These are phyloP conservation scores for Periophthalmodon schlosseri DNA, from an alignment of 2,113 vertebrate species.

Conservation along the genomic window DNA sequence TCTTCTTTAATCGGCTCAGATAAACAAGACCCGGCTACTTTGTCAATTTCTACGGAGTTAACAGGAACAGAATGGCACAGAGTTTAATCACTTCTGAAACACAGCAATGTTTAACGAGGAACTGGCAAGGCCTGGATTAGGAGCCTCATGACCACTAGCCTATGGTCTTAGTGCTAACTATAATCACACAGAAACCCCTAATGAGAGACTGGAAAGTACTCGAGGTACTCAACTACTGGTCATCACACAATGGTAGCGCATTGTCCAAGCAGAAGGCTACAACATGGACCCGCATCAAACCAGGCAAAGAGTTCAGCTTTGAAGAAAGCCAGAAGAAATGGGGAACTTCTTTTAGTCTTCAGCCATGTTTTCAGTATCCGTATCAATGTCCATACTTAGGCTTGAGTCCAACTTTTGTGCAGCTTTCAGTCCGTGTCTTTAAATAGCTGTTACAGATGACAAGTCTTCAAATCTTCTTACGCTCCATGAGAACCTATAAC, in stretches of 20 bases:
- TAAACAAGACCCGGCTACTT: slow-evolving; percentile 99
- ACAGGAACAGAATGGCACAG: slow-evolving; percentile 99
- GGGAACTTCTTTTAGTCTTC: slow-evolving; percentile 57
- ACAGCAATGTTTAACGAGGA: slow-evolving; percentile 96
- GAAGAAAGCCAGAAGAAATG: slow-evolving; percentile 23
- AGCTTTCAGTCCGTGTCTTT: slow-evolving; percentile 61
- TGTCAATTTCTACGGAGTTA: slow-evolving; percentile 99
- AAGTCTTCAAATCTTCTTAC: slow-evolving; percentile 68
- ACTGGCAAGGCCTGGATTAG: slow-evolving; percentile 91
- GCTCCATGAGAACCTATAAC: slow-evolving; percentile 73
- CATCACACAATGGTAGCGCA: slow-evolving; percentile 41
- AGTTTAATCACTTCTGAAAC: slow-evolving; percentile 99
- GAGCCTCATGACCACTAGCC: slow-evolving; percentile 83
- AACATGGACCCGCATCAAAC: slow-evolving; percentile 74
- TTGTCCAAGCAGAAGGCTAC: slow-evolving; percentile 59
- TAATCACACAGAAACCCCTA: slow-evolving; percentile 65
- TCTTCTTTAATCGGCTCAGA: slow-evolving; percentile 97
- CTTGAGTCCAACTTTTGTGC: slow-evolving; percentile 71
- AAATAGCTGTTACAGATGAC: slow-evolving; percentile 47
- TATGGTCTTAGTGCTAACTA: slow-evolving; percentile 75
- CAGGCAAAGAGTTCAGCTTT: slow-evolving; percentile 62
- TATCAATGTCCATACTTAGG: slow-evolving; percentile 61
- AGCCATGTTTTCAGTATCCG: slow-evolving; percentile 60
- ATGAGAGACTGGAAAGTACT: slow-evolving; percentile 79
- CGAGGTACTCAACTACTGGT: slow-evolving; percentile 48